Evolutionary conservation across 2,888 invertebrate species (phyloP).

Genomic region (Phyllotreta striolata): DNA sequence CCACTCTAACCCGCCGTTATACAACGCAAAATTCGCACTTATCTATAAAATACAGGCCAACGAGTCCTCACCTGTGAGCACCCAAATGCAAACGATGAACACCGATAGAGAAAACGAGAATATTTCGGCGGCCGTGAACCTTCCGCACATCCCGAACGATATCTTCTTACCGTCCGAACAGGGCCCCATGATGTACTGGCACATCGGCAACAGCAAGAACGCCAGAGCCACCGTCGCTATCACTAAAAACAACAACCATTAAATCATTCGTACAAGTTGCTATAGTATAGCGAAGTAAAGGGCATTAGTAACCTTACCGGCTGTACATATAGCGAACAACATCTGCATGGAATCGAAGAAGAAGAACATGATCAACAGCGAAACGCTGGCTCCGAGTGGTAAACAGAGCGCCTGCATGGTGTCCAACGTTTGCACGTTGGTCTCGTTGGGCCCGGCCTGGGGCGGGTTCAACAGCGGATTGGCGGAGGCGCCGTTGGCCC

Average conservation of each 20-base stretch:
- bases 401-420: conserved; percentile 97
- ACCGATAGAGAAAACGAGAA: conserved; percentile 92
- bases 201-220: conserved; percentile 95
- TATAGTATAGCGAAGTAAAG: too few relatives aligned
- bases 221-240: conserved; percentile 97
- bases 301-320: too few relatives aligned
- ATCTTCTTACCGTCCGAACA: conserved; percentile 86
- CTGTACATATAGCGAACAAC: conserved; percentile 94
- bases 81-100: conserved; percentile 96
- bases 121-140: conserved; percentile 93
- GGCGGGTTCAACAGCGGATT: conserved; percentile 58
- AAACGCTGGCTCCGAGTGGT: conserved; percentile 94
- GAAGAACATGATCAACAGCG: conserved; percentile 97
- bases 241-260: conserved; percentile 65
- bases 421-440: conserved; percentile 87
- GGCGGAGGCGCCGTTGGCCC: conserved; percentile 64
- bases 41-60: neutral
- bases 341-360: conserved; percentile 99
- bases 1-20: too few relatives aligned
- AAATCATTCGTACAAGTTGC: too few relatives aligned
- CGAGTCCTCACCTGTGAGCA: conserved; percentile 75
- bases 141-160: conserved; percentile 90
- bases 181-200: conserved; percentile 90
- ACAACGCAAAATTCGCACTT: neutral
- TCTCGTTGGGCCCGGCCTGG: conserved; percentile 52